Percentiles rank a stretch among this genome's conserved stretches.
phyloP scores from a whole-genome alignment of 2,113 vertebrate species.

The Malaclemys terrapin region DNA sequence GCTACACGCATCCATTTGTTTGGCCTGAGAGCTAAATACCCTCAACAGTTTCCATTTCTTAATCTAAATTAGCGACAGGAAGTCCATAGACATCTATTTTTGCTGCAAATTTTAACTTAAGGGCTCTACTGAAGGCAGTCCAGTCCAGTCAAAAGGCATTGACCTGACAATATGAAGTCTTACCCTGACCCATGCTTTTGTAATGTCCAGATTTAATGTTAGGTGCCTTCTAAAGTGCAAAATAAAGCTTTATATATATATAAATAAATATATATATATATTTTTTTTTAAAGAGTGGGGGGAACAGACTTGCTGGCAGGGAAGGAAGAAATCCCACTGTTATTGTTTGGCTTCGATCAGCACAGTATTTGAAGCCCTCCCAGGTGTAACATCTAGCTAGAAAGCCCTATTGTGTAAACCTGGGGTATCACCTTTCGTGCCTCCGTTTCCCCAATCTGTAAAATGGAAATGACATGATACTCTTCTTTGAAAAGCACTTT shows the following conservation, averaged over 20 bases:
- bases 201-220: not conserved
- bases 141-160: not conserved
- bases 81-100: not conserved
- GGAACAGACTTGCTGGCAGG: not conserved
- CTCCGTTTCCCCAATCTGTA: not conserved
- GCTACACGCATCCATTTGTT: not conserved
- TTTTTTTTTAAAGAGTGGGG: not conserved
- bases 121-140: not conserved
- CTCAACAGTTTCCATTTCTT: not conserved
- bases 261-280: too few relatives aligned
- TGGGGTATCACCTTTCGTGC: not conserved
- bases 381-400: not conserved
- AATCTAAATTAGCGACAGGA: not conserved
- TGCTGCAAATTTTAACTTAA: not conserved
- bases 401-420: not conserved
- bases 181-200: not conserved
- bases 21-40: not conserved
- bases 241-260: not conserved
- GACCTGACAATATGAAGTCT: not conserved
- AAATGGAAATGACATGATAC: not conserved
- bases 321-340: not conserved
- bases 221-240: not conserved
- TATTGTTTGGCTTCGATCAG: not conserved
- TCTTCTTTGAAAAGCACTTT: not conserved
- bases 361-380: not conserved